These are phyloP conservation scores for Aselliscus stoliczkanus DNA, from an alignment of 2,797 vertebrate species.

Conservation along the genomic window DNA sequence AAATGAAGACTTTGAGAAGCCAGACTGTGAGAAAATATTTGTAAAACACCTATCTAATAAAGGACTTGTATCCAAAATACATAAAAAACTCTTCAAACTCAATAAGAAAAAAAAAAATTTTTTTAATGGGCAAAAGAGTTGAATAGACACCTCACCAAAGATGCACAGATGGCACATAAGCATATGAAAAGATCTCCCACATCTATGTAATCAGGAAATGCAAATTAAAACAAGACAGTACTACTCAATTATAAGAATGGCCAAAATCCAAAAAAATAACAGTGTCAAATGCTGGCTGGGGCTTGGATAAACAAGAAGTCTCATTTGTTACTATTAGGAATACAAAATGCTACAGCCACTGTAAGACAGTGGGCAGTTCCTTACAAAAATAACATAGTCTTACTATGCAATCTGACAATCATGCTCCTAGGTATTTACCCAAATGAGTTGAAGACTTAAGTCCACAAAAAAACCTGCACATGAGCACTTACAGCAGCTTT, in stretches of 20 bases:
- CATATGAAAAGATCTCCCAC: not conserved
- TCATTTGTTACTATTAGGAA: not conserved
- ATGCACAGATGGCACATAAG: not conserved
- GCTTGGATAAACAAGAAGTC: not conserved
- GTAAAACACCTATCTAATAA: not conserved
- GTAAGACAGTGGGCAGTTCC: not conserved
- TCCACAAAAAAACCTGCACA: not conserved
- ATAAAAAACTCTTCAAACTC: not conserved
- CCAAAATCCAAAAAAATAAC: not conserved
- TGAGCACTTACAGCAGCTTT: too few relatives aligned
- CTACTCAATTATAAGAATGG: not conserved
- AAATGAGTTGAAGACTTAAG: not conserved
- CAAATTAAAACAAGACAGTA: not conserved
- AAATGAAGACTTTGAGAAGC: not conserved
- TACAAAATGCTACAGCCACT: not conserved
- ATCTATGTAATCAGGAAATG: not conserved
- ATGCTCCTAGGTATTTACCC: not conserved
- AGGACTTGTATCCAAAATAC: not conserved
- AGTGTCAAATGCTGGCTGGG: not conserved
- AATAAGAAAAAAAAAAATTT: not conserved
- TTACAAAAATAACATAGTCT: not conserved
- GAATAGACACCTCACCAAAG: not conserved
- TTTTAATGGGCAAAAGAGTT: not conserved
- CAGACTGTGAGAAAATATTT: not conserved
- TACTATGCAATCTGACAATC: not conserved